phyloP scores from a whole-genome alignment of 2,113 vertebrate genomes.

The Nipponia nippon region DNA sequence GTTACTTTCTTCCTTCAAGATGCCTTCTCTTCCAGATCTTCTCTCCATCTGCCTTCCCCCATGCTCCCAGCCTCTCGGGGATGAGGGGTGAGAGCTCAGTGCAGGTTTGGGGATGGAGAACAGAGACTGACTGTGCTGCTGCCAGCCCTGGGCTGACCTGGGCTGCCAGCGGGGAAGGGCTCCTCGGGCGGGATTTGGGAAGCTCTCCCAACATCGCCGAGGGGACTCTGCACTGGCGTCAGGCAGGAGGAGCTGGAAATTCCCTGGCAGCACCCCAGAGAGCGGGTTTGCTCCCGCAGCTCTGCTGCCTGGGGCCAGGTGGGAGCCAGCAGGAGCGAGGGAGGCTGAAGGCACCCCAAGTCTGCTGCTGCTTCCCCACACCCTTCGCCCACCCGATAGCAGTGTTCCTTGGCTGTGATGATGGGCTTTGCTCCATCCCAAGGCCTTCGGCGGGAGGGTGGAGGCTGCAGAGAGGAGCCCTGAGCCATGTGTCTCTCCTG shows the following conservation, averaged over 20 bases:
- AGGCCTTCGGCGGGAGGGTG: accelerated
- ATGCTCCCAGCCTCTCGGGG: not conserved
- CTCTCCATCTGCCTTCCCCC: not conserved
- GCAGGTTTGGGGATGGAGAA: not conserved
- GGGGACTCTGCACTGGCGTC: not conserved
- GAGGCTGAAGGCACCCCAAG: not conserved
- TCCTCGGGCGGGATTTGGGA: not conserved
- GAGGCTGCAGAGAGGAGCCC: not conserved
- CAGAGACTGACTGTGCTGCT: not conserved
- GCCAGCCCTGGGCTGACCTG: not conserved
- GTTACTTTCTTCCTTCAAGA: slow-evolving; percentile 13
- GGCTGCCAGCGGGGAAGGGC: not conserved
- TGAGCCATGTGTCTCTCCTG: accelerated
- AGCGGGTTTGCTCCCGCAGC: not conserved
- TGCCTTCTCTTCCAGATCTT: not conserved
- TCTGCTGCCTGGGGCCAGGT: not conserved
- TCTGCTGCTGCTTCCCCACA: accelerated
- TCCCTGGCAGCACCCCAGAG: not conserved
- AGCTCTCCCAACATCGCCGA: not conserved
- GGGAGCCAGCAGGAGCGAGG: accelerated
- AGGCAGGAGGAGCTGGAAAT: slow-evolving; percentile 38
- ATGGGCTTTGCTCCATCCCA: not conserved
- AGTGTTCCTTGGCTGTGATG: accelerated
- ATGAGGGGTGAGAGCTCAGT: not conserved
- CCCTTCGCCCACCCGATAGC: accelerated